Conservation (phyloP, 2,113 vertebrate species). For the Hassar affinis region DNA sequence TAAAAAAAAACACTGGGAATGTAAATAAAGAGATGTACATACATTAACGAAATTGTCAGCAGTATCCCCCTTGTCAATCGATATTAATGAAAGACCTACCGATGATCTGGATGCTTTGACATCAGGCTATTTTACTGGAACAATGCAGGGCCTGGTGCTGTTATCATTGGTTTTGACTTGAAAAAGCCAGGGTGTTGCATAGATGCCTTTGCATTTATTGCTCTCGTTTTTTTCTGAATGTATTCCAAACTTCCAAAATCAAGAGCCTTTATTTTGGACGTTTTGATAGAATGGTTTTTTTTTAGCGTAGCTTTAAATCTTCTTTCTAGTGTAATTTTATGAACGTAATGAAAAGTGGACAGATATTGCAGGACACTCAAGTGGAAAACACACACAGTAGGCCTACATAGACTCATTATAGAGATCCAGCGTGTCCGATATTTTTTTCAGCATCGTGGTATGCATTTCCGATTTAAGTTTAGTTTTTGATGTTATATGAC, state of each 20-base stretch:
- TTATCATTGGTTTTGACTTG: slow-evolving; percentile 17
- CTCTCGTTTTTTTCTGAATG: slow-evolving; percentile 39
- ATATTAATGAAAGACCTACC: not conserved
- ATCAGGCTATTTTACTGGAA: slow-evolving; percentile 18
- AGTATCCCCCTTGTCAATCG: not conserved
- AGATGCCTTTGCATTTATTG: slow-evolving; percentile 59
- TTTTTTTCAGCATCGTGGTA: not conserved
- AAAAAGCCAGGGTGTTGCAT: slow-evolving; percentile 53
- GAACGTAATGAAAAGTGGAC: not conserved
- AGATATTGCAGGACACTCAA: not conserved
- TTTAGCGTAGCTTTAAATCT: not conserved
- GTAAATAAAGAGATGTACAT: slow-evolving; percentile 4
- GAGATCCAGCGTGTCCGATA: not conserved
- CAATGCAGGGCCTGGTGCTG: slow-evolving; percentile 14
- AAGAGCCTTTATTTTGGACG: not conserved
- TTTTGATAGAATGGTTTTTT: not conserved
- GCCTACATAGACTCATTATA: not conserved
- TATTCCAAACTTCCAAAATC: not conserved
- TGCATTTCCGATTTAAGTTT: not conserved
- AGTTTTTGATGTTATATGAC: not conserved
- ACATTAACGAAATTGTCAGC: not conserved
- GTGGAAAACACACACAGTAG: not conserved
- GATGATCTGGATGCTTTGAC: not conserved
- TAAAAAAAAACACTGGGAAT: slow-evolving; percentile 28
- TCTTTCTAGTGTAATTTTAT: not conserved